Conservation (phyloP, 2,888 invertebrate species). For the Zele albiditarsus region DNA sequence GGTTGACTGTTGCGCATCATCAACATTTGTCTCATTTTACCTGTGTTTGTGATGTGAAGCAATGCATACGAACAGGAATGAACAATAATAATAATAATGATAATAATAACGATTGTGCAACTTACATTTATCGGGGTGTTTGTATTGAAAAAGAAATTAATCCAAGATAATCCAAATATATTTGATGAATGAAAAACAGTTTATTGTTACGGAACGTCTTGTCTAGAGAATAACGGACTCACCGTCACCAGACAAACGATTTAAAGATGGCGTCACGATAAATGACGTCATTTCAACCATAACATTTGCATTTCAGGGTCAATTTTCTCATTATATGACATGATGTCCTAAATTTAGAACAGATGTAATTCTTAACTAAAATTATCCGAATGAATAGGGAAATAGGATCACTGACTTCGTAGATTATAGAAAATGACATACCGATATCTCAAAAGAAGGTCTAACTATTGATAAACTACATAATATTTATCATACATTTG, state of each 20-base stretch:
- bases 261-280: conserved; percentile 53
- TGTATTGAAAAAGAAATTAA: neutral
- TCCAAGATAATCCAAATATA: neutral
- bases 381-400: too few species aligned
- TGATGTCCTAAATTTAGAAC: too few species aligned
- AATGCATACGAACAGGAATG: neutral
- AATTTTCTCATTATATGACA: conserved; percentile 19
- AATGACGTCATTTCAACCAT: conserved; percentile 47
- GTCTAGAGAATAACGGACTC: neutral
- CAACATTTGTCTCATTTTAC: neutral
- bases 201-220: neutral
- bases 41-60: neutral
- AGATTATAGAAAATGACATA: neutral
- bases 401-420: too few species aligned
- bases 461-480: neutral
- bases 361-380: too few species aligned
- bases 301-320: neutral
- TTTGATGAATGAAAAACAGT: neutral
- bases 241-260: conserved; percentile 38
- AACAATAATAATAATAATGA: neutral
- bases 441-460: neutral
- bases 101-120: too few species aligned
- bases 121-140: neutral
- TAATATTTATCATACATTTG: neutral
- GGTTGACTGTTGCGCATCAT: too few species aligned